A percentile compares a stretch with the other conserved stretches of the same genome.
phyloP scores from a whole-genome alignment of 1,140 invertebrate species.

The Camponotus pennsylvanicus region DNA sequence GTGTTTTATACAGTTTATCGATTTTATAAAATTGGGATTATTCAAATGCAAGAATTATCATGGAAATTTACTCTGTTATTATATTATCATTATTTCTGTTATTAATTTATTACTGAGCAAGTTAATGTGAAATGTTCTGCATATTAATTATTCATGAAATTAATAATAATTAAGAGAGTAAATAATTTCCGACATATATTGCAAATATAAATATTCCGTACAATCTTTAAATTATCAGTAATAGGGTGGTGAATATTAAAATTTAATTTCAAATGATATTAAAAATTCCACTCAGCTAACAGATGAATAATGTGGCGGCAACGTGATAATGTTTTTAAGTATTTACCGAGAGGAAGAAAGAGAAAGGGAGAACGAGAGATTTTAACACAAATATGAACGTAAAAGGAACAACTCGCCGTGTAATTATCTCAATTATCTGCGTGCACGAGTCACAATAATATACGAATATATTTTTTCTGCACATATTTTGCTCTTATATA shows the following conservation, averaged over 20 bases:
- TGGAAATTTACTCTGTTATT: not conserved
- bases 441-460: not conserved
- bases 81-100: not conserved
- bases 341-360: not conserved
- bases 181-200: not conserved
- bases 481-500: not conserved
- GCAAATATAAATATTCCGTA: not conserved
- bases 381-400: not conserved
- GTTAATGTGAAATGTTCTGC: not conserved
- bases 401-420: not conserved
- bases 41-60: slow-evolving; percentile 12
- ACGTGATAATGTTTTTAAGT: not conserved
- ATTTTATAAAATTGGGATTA: not conserved
- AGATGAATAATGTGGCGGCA: not conserved
- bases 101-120: not conserved
- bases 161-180: not conserved
- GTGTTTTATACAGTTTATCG: not conserved
- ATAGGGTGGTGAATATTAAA: not conserved
- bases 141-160: slow-evolving; percentile 13
- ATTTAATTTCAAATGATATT: not conserved
- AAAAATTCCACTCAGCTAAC: not conserved
- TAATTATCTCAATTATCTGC: slow-evolving; percentile 38
- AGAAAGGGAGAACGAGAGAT: too few species aligned
- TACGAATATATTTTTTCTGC: slow-evolving; percentile 1
- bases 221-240: slow-evolving; percentile 15